Percentiles rank a stretch among this genome's conserved stretches.
Evolutionary conservation across 2,888 invertebrate genomes (phyloP).

Genomic region (Chrysomela aeneicollis): DNA sequence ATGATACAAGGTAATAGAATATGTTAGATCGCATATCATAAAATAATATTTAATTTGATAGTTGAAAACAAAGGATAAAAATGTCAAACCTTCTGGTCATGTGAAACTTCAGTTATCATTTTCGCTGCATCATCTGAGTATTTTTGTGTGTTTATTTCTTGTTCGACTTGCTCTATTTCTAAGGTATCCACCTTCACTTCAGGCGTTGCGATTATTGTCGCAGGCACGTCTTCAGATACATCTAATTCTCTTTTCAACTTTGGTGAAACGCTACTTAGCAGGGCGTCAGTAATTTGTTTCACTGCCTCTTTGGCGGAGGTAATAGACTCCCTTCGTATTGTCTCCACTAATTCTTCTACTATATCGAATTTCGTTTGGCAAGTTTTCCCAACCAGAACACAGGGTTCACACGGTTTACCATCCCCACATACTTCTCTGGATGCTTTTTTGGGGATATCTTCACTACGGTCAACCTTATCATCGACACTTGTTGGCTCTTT

Average conservation of each 20-base stretch:
- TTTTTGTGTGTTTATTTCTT: too few relatives aligned
- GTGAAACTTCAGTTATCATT: too few relatives aligned
- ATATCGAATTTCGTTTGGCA: neutral
- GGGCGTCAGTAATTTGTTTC: conserved; percentile 6
- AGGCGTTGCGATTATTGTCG: neutral
- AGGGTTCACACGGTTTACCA: neutral
- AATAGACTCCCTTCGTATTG: neutral
- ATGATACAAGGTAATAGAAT: too few relatives aligned
- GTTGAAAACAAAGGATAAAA: too few relatives aligned
- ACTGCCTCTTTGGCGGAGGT: neutral
- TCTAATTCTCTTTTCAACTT: neutral
- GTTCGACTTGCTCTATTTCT: neutral
- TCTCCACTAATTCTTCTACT: neutral
- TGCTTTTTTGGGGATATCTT: neutral
- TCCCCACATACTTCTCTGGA: neutral
- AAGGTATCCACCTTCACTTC: neutral
- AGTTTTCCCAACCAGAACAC: neutral
- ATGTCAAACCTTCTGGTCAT: too few relatives aligned
- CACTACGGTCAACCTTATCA: neutral
- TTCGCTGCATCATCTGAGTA: too few relatives aligned
- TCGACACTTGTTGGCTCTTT: neutral
- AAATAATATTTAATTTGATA: too few relatives aligned
- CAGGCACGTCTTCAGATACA: neutral
- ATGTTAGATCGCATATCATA: too few relatives aligned
- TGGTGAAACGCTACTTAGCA: neutral